Percentiles rank a stretch among this genome's conserved stretches.
phyloP scores from a whole-genome alignment of 2,113 vertebrate genomes.

The Neotragus moschatus region DNA sequence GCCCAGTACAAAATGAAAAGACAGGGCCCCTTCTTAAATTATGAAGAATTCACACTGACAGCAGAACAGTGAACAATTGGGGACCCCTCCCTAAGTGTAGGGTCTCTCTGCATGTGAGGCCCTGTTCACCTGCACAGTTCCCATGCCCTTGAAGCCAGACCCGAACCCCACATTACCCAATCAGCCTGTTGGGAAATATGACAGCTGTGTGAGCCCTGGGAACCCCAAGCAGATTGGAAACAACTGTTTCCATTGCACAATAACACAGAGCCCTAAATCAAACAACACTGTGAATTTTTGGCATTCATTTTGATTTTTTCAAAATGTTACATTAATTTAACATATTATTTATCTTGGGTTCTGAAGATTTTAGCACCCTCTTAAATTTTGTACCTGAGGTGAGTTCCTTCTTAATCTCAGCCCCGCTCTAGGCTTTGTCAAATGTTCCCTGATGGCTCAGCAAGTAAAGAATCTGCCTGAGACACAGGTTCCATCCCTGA shows the following conservation, averaged over 20 bases:
- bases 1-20: not conserved
- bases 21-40: not conserved
- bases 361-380: not conserved
- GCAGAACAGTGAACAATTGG: not conserved
- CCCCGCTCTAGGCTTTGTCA: not conserved
- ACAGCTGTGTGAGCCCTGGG: not conserved
- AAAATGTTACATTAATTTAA: not conserved
- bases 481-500: not conserved
- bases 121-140: not conserved
- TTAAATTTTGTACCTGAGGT: not conserved
- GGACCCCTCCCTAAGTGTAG: not conserved
- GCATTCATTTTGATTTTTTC: not conserved
- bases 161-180: not conserved
- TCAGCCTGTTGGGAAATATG: not conserved
- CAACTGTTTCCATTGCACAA: not conserved
- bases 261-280: not conserved
- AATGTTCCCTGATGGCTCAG: not conserved
- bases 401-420: not conserved
- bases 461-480: not conserved
- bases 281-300: not conserved
- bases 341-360: not conserved
- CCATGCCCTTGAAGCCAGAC: not conserved
- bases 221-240: not conserved
- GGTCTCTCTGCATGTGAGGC: not conserved
- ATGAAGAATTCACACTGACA: not conserved